Evolutionary conservation across 2,888 invertebrate genomes (phyloP).

Genomic region (Mythimna lalbum): DNA sequence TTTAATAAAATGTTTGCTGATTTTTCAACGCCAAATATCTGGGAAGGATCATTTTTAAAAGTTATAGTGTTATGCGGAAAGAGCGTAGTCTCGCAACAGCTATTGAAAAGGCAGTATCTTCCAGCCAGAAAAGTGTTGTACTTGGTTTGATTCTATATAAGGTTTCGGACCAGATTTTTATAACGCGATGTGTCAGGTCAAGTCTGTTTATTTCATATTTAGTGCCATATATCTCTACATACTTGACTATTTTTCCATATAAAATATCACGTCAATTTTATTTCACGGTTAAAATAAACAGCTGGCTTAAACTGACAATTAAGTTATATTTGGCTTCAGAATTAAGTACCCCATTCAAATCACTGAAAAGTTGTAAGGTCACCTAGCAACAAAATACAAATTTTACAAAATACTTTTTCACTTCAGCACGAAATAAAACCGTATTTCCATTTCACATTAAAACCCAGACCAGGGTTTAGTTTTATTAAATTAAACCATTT

Average conservation of each 20-base stretch:
- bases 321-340: too few relatives aligned
- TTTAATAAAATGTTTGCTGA: not conserved
- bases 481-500: conserved; percentile 51
- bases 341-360: not conserved
- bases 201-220: too few relatives aligned
- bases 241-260: not conserved
- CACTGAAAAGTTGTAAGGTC: too few relatives aligned
- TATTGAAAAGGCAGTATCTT: too few relatives aligned
- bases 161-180: too few relatives aligned
- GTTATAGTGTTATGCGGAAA: too few relatives aligned
- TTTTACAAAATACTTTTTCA: conserved; percentile 19
- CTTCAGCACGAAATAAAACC: conserved; percentile 7
- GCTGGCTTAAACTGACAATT: too few relatives aligned
- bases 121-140: too few relatives aligned
- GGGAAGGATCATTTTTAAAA: not conserved
- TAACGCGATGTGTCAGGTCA: too few relatives aligned
- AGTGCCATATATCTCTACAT: too few relatives aligned
- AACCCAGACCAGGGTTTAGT: conserved; percentile 4
- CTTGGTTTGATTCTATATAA: too few relatives aligned
- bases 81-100: too few relatives aligned
- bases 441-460: conserved; percentile 1
- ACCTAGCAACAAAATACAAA: not conserved
- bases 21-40: not conserved
- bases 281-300: not conserved
- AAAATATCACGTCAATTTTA: not conserved